Conservation (phyloP, 2,888 invertebrate genomes). For the Watsonalla binaria region DNA sequence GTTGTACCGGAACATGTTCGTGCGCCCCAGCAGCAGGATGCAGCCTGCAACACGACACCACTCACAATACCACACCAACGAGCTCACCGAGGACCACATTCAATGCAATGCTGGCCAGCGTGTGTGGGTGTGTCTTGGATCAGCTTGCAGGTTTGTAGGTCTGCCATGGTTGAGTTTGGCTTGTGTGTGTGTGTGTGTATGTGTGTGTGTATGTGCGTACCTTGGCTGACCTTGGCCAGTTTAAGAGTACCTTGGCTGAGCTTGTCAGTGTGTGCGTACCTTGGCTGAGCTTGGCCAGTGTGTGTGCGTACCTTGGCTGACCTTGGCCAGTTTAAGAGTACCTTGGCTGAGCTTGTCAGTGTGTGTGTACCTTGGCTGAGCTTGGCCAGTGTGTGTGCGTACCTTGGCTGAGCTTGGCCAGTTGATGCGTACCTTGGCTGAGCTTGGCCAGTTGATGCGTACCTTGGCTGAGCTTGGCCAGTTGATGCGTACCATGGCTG, state of each 20-base stretch:
- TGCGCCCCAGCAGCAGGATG: constrained; percentile 86
- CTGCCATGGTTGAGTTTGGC: too few relatives aligned
- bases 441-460: neutral
- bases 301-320: too few relatives aligned
- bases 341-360: constrained; percentile 13
- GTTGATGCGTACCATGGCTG: neutral
- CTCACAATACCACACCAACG: too few relatives aligned
- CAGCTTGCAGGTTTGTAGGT: too few relatives aligned
- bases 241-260: too few relatives aligned
- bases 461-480: constrained; percentile 13
- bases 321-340: neutral
- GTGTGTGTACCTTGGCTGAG: neutral
- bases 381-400: neutral
- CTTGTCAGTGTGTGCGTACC: too few relatives aligned
- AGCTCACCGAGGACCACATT: neutral
- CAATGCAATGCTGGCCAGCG: too few relatives aligned
- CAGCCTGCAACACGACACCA: constrained; percentile 73
- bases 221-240: neutral
- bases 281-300: too few relatives aligned
- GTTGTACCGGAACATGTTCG: constrained; percentile 92
- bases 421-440: constrained; percentile 9
- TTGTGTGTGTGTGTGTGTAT: too few relatives aligned
- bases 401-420: neutral
- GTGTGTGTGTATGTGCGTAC: too few relatives aligned
- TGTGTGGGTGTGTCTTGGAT: too few relatives aligned